Percentiles rank a stretch among this genome's conserved stretches.
phyloP scores from a whole-genome alignment of 2,113 vertebrate species.

The Carollia perspicillata region DNA sequence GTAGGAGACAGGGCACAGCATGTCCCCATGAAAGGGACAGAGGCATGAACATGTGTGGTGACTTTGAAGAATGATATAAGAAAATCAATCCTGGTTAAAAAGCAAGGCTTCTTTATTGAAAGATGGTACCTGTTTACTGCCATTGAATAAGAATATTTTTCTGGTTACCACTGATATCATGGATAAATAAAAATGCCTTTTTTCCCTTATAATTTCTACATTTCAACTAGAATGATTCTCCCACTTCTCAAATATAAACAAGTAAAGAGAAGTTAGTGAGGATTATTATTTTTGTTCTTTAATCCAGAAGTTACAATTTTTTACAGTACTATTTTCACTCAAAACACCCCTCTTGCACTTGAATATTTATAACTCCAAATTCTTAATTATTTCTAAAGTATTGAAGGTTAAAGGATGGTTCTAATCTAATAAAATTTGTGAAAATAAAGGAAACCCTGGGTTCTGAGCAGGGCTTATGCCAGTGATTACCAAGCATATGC shows the following conservation, averaged over 20 bases:
- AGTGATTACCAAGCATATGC: neutral
- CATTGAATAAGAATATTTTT: neutral
- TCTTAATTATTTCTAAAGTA: neutral
- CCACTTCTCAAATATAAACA: neutral
- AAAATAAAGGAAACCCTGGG: neutral
- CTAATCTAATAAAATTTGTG: neutral
- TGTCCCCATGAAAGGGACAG: neutral
- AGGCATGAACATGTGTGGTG: neutral
- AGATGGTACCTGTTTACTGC: neutral
- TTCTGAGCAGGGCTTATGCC: neutral
- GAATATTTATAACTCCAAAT: neutral
- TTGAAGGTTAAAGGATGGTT: neutral
- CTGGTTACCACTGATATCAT: neutral
- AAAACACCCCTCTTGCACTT: neutral
- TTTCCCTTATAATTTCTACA: neutral
- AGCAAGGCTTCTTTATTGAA: neutral
- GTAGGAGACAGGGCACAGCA: neutral
- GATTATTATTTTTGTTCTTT: neutral
- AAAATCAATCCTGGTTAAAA: neutral
- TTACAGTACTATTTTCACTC: neutral
- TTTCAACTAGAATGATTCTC: neutral
- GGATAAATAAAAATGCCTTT: neutral
- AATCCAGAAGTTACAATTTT: conserved; percentile 23
- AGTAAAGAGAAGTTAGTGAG: neutral
- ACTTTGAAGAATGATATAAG: neutral